These are phyloP conservation scores for Psettodes erumei DNA, from an alignment of 2,113 vertebrate species.

Conservation along the genomic window DNA sequence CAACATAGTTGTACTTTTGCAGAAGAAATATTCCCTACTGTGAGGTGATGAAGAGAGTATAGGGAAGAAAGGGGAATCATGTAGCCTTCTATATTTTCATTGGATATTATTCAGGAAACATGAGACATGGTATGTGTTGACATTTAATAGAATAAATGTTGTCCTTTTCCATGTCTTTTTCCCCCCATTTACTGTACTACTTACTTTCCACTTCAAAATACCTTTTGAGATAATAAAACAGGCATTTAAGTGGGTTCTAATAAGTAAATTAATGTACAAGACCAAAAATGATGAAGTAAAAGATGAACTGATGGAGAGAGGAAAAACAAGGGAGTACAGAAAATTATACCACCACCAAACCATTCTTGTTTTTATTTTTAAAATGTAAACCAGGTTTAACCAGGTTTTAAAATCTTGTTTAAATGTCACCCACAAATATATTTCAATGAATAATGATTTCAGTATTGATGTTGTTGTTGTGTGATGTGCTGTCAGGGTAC, in stretches of 20 bases:
- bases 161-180: background rate
- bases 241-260: background rate
- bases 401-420: background rate
- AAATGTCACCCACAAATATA: background rate
- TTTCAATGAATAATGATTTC: background rate
- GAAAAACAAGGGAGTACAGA: background rate
- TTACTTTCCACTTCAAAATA: background rate
- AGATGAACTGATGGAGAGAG: background rate
- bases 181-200: background rate
- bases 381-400: background rate
- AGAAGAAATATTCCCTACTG: background rate
- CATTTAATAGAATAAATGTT: background rate
- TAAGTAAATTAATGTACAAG: background rate
- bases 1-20: background rate
- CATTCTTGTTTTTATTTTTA: no score
- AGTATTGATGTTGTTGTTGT: background rate
- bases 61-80: background rate
- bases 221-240: background rate
- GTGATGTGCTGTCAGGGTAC: slow-evolving; percentile 63
- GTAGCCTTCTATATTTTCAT: background rate
- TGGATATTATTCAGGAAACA: background rate
- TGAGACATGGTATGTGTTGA: background rate
- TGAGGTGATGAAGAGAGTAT: background rate
- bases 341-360: background rate
- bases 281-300: background rate